Conservation (phyloP, 1,140 invertebrate genomes). For the Meloidogyne floridensis region DNA sequence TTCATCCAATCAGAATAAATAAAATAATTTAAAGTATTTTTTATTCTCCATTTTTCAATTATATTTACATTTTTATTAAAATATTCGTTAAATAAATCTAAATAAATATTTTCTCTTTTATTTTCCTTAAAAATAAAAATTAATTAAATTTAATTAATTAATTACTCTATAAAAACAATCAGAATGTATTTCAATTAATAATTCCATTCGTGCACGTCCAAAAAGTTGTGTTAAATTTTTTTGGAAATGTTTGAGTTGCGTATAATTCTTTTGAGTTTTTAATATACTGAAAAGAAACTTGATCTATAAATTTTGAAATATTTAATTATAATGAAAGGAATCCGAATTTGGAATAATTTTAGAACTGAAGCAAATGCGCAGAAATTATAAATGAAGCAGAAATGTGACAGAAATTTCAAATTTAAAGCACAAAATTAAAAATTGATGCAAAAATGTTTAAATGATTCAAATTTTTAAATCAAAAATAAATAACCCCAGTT, state of each 20-base stretch:
- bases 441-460: too few species aligned
- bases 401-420: too few species aligned
- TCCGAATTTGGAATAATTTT: too few species aligned
- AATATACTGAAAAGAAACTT: neutral
- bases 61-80: conserved; percentile 1
- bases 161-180: neutral
- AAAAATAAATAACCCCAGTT: too few species aligned
- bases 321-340: too few species aligned
- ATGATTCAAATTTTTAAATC: too few species aligned
- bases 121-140: conserved; percentile 9
- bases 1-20: neutral
- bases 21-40: neutral
- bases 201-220: neutral
- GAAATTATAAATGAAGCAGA: too few species aligned
- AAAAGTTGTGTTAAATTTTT: neutral
- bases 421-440: too few species aligned
- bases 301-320: neutral
- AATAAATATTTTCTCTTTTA: conserved; percentile 7
- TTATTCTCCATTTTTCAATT: conserved; percentile 2
- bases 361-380: too few species aligned
- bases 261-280: neutral
- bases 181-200: neutral
- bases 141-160: neutral
- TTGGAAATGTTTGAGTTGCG: neutral
- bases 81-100: neutral